phyloP scores from a whole-genome alignment of 2,888 invertebrate genomes.

The Luperina nickerlii region DNA sequence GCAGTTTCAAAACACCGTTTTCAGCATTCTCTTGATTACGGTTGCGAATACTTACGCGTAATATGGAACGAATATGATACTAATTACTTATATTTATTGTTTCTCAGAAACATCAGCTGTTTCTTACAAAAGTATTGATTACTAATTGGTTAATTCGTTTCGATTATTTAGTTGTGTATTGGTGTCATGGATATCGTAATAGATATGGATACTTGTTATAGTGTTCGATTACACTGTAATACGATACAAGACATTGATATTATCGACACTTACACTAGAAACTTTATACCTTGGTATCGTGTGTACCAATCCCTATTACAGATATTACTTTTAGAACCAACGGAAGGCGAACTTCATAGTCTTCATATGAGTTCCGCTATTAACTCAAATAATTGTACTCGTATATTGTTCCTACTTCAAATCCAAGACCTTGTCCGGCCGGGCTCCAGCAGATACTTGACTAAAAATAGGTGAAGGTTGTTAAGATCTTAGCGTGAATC shows the following conservation, averaged over 20 bases:
- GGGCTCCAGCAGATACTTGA: constrained; percentile 16
- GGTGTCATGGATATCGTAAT: constrained; percentile 59
- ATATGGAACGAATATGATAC: constrained; percentile 21
- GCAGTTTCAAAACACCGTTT: constrained; percentile 14
- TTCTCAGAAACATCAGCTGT: constrained; percentile 14
- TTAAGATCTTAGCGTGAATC: neutral
- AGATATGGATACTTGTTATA: constrained; percentile 40
- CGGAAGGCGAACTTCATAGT: constrained; percentile 50
- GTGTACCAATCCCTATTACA: constrained; percentile 18
- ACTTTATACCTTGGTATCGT: constrained; percentile 39
- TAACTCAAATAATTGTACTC: constrained; percentile 64
- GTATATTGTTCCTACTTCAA: constrained; percentile 50
- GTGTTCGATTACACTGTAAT: constrained; percentile 48
- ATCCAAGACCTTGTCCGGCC: constrained; percentile 45
- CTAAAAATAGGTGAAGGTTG: constrained; percentile 34
- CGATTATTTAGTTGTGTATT: constrained; percentile 47
- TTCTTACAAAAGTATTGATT: constrained; percentile 33
- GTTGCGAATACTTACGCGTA: neutral
- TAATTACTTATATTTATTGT: constrained; percentile 10
- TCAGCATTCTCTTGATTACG: neutral
- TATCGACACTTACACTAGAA: constrained; percentile 50
- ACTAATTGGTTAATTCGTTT: constrained; percentile 34
- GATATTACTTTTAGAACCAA: constrained; percentile 24
- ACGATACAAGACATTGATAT: constrained; percentile 45
- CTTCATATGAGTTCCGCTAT: constrained; percentile 57